A percentile compares a stretch with the other conserved stretches of the same genome.
phyloP scores from a whole-genome alignment of 2,797 vertebrate species.

The Linurgus olivaceus region DNA sequence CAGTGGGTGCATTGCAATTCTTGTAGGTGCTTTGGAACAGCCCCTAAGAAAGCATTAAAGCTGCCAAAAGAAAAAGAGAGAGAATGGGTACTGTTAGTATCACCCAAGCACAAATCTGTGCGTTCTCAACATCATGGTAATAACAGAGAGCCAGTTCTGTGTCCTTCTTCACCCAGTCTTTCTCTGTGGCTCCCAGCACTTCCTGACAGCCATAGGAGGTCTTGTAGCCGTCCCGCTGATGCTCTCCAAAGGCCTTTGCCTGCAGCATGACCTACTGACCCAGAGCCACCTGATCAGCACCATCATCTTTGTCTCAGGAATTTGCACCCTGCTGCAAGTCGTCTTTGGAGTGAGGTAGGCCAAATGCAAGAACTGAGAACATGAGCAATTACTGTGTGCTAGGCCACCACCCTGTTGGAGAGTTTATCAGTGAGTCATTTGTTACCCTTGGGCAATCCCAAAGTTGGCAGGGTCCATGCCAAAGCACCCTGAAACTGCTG shows the following conservation, averaged over 20 bases:
- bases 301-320: slow-evolving; percentile 93
- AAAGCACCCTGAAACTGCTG: background rate
- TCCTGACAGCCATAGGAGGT: slow-evolving; percentile 91
- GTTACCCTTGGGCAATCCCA: background rate
- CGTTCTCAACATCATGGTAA: background rate
- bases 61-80: background rate
- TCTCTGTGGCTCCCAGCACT: slow-evolving; percentile 82
- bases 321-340: slow-evolving; percentile 94
- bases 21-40: background rate
- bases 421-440: background rate
- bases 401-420: background rate
- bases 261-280: slow-evolving; percentile 89
- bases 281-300: slow-evolving; percentile 96
- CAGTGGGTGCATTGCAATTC: background rate
- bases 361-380: background rate
- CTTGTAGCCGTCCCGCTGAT: slow-evolving; percentile 91
- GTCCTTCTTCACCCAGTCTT: background rate
- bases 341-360: slow-evolving; percentile 90
- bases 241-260: slow-evolving; percentile 88
- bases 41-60: background rate
- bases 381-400: background rate
- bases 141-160: background rate
- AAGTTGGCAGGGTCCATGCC: background rate
- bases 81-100: background rate
- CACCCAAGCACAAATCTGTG: background rate